These are phyloP conservation scores for Drepana falcataria DNA, from an alignment of 2,888 invertebrate species.

Conservation along the genomic window DNA sequence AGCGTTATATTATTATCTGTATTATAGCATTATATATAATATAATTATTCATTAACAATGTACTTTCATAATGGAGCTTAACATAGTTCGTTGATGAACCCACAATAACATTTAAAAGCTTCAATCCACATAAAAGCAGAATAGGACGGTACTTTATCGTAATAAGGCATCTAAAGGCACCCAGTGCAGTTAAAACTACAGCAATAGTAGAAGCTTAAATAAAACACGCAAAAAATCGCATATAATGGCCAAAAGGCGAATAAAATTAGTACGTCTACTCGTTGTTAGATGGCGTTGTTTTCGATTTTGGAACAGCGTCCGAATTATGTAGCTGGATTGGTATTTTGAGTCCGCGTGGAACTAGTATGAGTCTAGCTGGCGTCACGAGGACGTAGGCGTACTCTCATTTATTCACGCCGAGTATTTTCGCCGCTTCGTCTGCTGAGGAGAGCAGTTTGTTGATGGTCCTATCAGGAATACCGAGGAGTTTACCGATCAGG, in stretches of 20 bases:
- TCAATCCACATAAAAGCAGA: constrained; percentile 49
- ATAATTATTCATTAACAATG: constrained; percentile 39
- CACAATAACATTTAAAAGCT: constrained; percentile 49
- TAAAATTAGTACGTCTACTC: constrained; percentile 33
- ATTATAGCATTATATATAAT: neutral
- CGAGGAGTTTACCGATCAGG: constrained; percentile 92
- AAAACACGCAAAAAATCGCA: constrained; percentile 23
- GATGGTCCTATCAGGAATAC: constrained; percentile 91
- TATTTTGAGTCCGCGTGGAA: constrained; percentile 67
- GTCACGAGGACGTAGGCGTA: constrained; percentile 76
- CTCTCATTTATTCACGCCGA: constrained; percentile 88
- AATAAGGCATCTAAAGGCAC: constrained; percentile 71
- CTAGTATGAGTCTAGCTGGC: constrained; percentile 67
- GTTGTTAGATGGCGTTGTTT: constrained; percentile 55
- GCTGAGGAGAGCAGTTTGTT: constrained; percentile 90
- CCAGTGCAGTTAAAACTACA: constrained; percentile 23
- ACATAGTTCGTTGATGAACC: constrained; percentile 53
- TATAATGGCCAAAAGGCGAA: constrained; percentile 1
- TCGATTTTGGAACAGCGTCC: constrained; percentile 28
- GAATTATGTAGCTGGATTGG: constrained; percentile 34
- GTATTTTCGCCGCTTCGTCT: constrained; percentile 91
- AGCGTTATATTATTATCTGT: constrained; percentile 17
- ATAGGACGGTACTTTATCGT: constrained; percentile 62
- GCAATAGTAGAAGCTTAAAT: constrained; percentile 17
- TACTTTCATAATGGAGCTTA: constrained; percentile 63